Base-by-base conservation (phyloP, 2,797 vertebrate species). In the Sciurus vulgaris region DNA sequence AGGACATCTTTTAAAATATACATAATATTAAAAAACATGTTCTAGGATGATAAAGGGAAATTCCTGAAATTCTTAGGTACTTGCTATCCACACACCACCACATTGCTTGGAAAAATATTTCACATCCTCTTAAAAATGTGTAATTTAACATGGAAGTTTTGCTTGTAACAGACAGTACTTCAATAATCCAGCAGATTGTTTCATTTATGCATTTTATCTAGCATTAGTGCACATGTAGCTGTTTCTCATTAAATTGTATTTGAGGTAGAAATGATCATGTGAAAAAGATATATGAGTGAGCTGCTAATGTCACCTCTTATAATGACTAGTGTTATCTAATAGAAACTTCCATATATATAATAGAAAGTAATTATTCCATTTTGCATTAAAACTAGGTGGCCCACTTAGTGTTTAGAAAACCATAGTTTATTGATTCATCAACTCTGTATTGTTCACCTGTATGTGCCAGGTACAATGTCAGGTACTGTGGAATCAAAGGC, bases 31-130 rank as follows among this genome's bases (percentile, higher is more conserved):
- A 96, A 88, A 38, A 97, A 94, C 8, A 30, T 12, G 8, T 94
- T 22, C 93, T 22, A 88, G 69, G 94, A 91, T 96, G 93, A 93
- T 69, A 97, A 69, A 96, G 85, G 97, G 59, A 89, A 86, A 92
- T 61, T 26, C 70, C 74, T 90, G 85, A 96, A 86, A 95, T 93
- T 44, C 94, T 93, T 92, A 92, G 81, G 94, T 96, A 74, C 59
- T 84, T 94, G 86, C n/a, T 41, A 98, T 93, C 54, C 35, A 82
- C 30, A 91, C 97, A 95, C 69, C 61, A 74, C 78, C 73, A 26
- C 17, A 65, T 95, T 95, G 81, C 86, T 94, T 96, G 61, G 67
- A 97, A 93, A 93, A 95, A 84, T 47, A 94, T 91, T 77, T 89
- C 44, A 9, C 44, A 81, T 78, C 7, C 63, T 97, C 91, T 96